phyloP scores from a whole-genome alignment of 2,888 invertebrate genomes.

The Steinernema scapterisci region DNA sequence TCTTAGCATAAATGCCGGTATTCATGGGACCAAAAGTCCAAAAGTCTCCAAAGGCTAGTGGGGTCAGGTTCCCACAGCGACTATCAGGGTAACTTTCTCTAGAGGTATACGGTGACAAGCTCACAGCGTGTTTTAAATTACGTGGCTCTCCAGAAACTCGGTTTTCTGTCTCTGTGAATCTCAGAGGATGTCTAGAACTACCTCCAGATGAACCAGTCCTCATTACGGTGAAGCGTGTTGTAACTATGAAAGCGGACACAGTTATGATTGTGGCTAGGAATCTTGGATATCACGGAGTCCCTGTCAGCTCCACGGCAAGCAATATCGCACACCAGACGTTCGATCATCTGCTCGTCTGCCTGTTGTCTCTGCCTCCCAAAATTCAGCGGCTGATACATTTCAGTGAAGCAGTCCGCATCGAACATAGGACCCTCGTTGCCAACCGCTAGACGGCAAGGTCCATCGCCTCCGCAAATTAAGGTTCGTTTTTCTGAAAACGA shows the following conservation, averaged over 20 bases:
- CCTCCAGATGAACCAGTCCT: conserved; percentile 50
- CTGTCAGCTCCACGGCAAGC: conserved; percentile 52
- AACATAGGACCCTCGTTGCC: conserved; percentile 11
- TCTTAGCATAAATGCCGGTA: too few species aligned
- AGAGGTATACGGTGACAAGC: too few species aligned
- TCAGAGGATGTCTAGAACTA: conserved; percentile 43
- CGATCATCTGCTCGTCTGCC: background rate
- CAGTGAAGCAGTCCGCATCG: conserved; percentile 20
- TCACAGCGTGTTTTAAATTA: too few species aligned
- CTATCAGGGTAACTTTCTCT: too few species aligned
- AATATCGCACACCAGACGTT: conserved; percentile 44
- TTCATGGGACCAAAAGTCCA: too few species aligned
- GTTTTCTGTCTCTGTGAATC: too few species aligned
- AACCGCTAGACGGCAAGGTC: background rate
- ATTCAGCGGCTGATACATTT: background rate
- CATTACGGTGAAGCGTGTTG: conserved; percentile 43
- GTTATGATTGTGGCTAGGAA: conserved; percentile 47
- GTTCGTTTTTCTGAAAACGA: conserved; percentile 10
- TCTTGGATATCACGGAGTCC: conserved; percentile 57
- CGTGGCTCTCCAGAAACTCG: too few species aligned
- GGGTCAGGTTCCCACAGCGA: too few species aligned
- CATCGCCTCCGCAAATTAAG: background rate
- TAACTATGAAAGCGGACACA: conserved; percentile 54
- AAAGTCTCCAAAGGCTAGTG: too few species aligned
- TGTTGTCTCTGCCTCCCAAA: background rate